Percentiles rank a stretch among this genome's conserved stretches.
Conservation (phyloP, 30 jellyfish, hydroid and myxozoan genomes). For the Pseudorhiza aurosa region DNA sequence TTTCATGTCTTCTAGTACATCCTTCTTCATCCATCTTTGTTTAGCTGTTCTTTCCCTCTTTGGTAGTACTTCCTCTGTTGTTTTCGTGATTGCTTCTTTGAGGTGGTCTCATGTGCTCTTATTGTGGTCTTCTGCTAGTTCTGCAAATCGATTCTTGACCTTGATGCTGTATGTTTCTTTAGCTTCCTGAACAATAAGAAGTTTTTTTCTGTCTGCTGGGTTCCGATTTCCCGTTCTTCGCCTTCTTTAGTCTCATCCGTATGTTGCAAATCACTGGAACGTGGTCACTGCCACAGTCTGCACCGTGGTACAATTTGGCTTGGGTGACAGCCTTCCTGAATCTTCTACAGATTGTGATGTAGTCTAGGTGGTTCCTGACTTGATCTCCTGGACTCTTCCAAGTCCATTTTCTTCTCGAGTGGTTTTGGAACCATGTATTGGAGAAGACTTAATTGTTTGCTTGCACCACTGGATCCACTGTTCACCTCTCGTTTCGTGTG, state of each 20-base stretch:
- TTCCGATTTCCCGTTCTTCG: background rate
- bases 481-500: constrained; percentile 36
- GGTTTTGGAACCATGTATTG: constrained; percentile 34
- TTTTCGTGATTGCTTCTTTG: background rate
- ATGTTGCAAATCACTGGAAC: constrained; percentile 11
- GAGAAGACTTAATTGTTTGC: constrained; percentile 1
- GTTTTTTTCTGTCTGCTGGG: no score
- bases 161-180: background rate
- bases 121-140: background rate
- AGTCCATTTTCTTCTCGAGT: constrained; percentile 26
- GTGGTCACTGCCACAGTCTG: constrained; percentile 44
- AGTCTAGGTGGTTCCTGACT: constrained; percentile 28
- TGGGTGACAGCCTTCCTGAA: background rate
- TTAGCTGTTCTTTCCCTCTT: background rate
- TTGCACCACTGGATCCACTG: constrained; percentile 14
- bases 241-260: background rate
- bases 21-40: background rate
- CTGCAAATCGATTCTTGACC: background rate
- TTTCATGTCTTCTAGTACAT: background rate
- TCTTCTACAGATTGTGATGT: background rate
- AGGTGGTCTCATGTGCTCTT: background rate
- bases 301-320: background rate
- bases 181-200: background rate
- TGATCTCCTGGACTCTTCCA: constrained; percentile 49
- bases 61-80: constrained; percentile 2